Evolutionary conservation across 2,113 vertebrate species (phyloP), one percentile per base, ranked within the genome.

Genomic region (Oncorhynchus masou): DNA sequence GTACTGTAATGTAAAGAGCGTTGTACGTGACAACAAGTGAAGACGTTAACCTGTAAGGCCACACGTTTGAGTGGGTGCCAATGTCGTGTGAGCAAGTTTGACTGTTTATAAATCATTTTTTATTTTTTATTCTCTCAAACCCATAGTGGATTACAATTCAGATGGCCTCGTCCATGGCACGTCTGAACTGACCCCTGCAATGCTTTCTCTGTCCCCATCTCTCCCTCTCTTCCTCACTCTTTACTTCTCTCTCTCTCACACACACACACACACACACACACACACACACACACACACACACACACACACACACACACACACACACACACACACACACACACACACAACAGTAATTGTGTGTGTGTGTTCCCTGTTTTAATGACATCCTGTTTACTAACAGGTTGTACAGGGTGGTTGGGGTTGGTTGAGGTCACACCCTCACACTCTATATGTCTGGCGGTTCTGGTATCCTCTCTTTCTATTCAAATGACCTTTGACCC

Each of bases 391-490:
- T 34, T 34, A 34, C 34, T 34, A 34, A 34, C 34, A 34, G 34
- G 34, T 34, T 34, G 34, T 34, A 34, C 6, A 34, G 34, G 34
- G 34, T 34, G 34, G 34, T 34, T 8, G 6, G 34, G 34, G 34
- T 34, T 7, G 95, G 95, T 93, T 95, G 27, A 27, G 91, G 92
- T 94, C 80, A 70, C 74, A 78, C 77, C 76, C 81, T 81, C 76
- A 22, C 76, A 24, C 75, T 73, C 69, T 90, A 93, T 96, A 94
- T 92, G 93, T 94, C 94, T 94, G 90, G 90, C 74, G 79, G 84
- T 86, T 73, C 84, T 86, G 78, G 68, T 86, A 87, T 88, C 84
- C 85, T 89, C 85, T 81, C 79, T 80, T 65, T 88, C 86, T 90
- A 90, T 91, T 85, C 74, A 90, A 85, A 88, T 86, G 85, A 88